Conservation (phyloP, 2,888 invertebrate species). For the Sarcophaga caerulescens region DNA sequence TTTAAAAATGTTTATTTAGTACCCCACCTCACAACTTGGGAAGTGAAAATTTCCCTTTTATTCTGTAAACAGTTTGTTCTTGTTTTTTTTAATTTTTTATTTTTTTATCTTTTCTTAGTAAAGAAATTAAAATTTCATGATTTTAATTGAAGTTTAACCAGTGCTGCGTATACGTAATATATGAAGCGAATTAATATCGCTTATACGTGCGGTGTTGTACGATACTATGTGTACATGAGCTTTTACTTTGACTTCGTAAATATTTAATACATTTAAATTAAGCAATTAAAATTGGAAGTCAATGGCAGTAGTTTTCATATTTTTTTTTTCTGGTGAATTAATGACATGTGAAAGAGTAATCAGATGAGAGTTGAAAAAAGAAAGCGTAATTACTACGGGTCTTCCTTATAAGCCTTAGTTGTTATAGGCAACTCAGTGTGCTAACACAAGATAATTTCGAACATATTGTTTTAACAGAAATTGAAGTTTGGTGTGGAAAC, state of each 20-base stretch:
- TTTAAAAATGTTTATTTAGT: constrained; percentile 39
- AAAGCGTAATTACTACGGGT: no score
- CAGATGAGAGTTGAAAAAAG: no score
- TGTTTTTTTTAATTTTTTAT: neutral
- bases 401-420: no score
- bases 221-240: neutral
- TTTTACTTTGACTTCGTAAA: constrained; percentile 17
- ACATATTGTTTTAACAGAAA: no score
- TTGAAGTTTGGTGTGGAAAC: no score
- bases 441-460: no score
- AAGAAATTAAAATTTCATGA: constrained; percentile 76
- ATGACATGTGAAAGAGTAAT: no score
- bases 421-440: no score
- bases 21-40: no score
- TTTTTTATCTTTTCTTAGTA: constrained; percentile 17
- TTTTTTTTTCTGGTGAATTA: no score
- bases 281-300: neutral
- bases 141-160: constrained; percentile 75
- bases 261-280: constrained; percentile 29
- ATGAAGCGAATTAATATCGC: constrained; percentile 44
- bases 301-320: neutral
- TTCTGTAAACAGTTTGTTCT: neutral
- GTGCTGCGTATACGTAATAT: constrained; percentile 53
- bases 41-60: neutral
- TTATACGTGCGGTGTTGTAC: constrained; percentile 6